A percentile compares a stretch with the other conserved stretches of the same genome.
Evolutionary conservation across 2,888 invertebrate species (phyloP).

Genomic region (Drosophila suboccidentalis): DNA sequence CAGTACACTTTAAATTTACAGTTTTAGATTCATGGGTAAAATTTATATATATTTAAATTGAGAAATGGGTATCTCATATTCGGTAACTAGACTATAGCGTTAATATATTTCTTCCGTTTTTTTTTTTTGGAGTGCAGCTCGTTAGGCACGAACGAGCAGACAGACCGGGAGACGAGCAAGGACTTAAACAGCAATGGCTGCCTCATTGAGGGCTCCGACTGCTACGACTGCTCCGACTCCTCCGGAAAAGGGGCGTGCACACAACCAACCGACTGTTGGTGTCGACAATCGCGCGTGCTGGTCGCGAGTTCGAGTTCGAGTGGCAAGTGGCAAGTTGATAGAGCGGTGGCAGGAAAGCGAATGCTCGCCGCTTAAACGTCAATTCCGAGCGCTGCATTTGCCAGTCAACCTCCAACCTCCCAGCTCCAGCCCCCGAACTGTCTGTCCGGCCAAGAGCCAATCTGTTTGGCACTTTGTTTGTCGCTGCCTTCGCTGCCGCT

Average conservation of each 20-base stretch:
- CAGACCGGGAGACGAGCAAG: slow-evolving; percentile 70
- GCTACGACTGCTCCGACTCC: slow-evolving; percentile 13
- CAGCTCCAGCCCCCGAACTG: slow-evolving; percentile 5
- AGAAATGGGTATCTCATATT: background rate
- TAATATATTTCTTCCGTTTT: slow-evolving; percentile 11
- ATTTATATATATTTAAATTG: background rate
- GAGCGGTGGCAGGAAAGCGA: slow-evolving; percentile 5
- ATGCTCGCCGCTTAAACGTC: slow-evolving; percentile 60
- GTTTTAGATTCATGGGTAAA: background rate
- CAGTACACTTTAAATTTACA: background rate
- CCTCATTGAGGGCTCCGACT: slow-evolving; percentile 23
- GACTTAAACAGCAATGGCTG: slow-evolving; percentile 75
- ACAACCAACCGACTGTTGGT: slow-evolving; percentile 13
- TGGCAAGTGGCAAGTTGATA: slow-evolving; percentile 36
- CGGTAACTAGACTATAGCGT: background rate
- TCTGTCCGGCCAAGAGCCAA: slow-evolving; percentile 61
- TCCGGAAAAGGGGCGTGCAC: background rate
- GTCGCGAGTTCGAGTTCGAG: slow-evolving; percentile 36
- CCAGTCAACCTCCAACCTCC: slow-evolving; percentile 23
- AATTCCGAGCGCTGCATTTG: slow-evolving; percentile 69
- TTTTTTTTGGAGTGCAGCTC: slow-evolving; percentile 70
- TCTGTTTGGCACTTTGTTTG: slow-evolving; percentile 79
- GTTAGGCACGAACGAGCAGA: slow-evolving; percentile 79
- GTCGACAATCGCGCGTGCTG: slow-evolving; percentile 56
- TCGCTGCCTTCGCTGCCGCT: slow-evolving; percentile 37